Conservation (phyloP, 2,113 vertebrate genomes). For the Rhipidura dahli region DNA sequence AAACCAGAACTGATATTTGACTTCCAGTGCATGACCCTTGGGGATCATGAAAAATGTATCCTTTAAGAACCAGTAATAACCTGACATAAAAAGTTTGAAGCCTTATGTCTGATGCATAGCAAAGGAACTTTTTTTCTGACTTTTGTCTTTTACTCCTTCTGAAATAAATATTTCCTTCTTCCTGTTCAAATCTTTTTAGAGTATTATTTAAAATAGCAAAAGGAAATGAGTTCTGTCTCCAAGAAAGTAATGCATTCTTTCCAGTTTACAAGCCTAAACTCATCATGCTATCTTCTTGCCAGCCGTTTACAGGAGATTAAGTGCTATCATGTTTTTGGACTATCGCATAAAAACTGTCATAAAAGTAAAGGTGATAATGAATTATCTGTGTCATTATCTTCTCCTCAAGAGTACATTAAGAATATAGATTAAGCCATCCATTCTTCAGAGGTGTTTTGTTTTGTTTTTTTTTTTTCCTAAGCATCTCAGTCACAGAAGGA, state of each 20-base stretch:
- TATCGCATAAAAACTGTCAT: background rate
- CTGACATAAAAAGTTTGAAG: background rate
- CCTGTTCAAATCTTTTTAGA: conserved; percentile 15
- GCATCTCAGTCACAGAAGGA: background rate
- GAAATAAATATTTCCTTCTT: background rate
- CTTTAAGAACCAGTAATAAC: background rate
- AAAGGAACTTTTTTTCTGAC: background rate
- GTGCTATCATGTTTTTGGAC: conserved; percentile 13
- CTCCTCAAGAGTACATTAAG: background rate
- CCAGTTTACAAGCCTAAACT: background rate
- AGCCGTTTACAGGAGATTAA: conserved; percentile 40
- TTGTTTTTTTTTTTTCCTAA: background rate
- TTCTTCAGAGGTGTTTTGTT: background rate
- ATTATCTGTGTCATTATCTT: background rate
- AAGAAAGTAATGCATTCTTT: background rate
- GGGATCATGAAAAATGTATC: background rate
- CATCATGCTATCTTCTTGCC: background rate
- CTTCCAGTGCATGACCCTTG: background rate
- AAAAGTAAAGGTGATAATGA: background rate
- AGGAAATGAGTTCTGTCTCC: conserved; percentile 7
- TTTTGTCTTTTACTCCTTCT: background rate
- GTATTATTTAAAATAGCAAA: conserved; percentile 50
- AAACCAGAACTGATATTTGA: background rate
- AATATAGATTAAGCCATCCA: background rate
- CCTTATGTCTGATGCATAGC: background rate